These are phyloP conservation scores for Phyllotis vaccarum DNA, from an alignment of 2,797 vertebrate species.

Conservation along the genomic window DNA sequence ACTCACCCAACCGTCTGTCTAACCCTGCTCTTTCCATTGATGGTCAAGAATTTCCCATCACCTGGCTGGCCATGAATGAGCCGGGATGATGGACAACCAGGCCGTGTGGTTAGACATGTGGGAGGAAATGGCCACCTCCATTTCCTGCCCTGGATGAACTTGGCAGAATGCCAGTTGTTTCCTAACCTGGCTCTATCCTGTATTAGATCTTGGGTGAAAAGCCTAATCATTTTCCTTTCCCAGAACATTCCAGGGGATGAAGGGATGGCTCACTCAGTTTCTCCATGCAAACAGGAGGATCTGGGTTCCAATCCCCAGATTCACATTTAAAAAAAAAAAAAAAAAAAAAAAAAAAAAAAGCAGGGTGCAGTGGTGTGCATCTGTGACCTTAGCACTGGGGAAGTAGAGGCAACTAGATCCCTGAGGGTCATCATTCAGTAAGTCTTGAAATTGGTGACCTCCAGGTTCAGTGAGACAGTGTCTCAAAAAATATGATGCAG, in stretches of 20 bases:
- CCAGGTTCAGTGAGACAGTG: background rate
- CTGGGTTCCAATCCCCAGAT: background rate
- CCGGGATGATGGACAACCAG: background rate
- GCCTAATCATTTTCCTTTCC: background rate
- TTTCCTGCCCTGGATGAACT: slow-evolving; percentile 27
- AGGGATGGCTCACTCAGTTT: background rate
- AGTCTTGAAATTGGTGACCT: background rate
- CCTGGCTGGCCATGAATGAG: background rate
- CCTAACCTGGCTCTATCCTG: background rate
- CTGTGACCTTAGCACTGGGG: background rate
- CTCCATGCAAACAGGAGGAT: background rate
- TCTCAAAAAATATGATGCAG: background rate
- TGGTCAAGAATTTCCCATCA: background rate
- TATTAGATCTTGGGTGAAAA: background rate
- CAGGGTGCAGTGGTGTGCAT: no score
- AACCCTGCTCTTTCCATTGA: background rate
- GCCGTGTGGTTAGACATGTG: no score
- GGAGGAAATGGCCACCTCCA: background rate
- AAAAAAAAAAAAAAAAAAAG: background rate
- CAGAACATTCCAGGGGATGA: background rate
- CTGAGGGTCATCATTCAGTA: background rate
- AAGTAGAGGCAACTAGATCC: no score
- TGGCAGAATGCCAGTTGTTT: background rate
- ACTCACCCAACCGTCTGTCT: background rate
- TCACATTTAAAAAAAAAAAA: no score